Evolutionary conservation across 2,113 vertebrate species (phyloP).

Genomic region (Ibidorhyncha struthersii): DNA sequence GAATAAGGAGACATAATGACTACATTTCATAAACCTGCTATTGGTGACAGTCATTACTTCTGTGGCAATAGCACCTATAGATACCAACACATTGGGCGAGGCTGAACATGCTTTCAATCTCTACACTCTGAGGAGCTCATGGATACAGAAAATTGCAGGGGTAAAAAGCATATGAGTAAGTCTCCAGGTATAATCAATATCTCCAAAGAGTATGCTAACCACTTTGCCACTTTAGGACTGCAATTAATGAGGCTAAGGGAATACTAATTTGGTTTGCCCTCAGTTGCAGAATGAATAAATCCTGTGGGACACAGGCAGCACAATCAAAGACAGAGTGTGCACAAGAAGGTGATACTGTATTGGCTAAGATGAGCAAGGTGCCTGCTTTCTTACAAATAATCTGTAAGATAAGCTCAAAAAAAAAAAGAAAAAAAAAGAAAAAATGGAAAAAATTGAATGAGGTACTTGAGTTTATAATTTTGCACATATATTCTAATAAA

Average conservation of each 20-base stretch:
- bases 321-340: background rate
- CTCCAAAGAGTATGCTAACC: background rate
- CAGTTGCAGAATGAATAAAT: background rate
- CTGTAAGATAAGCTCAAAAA: background rate
- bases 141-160: background rate
- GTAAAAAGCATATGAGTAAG: background rate
- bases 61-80: background rate
- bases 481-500: background rate
- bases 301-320: background rate
- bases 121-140: background rate
- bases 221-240: background rate
- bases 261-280: background rate
- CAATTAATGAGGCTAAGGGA: background rate
- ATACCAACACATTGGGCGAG: background rate
- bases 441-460: accelerated
- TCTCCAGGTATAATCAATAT: background rate
- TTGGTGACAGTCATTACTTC: background rate
- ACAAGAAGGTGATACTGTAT: background rate
- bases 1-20: background rate
- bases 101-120: background rate
- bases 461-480: background rate
- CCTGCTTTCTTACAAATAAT: background rate
- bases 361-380: background rate
- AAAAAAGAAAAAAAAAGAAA: too few relatives aligned
- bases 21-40: background rate